phyloP scores from a whole-genome alignment of 2,888 invertebrate species.

The Caenorhabditis panamensis region DNA sequence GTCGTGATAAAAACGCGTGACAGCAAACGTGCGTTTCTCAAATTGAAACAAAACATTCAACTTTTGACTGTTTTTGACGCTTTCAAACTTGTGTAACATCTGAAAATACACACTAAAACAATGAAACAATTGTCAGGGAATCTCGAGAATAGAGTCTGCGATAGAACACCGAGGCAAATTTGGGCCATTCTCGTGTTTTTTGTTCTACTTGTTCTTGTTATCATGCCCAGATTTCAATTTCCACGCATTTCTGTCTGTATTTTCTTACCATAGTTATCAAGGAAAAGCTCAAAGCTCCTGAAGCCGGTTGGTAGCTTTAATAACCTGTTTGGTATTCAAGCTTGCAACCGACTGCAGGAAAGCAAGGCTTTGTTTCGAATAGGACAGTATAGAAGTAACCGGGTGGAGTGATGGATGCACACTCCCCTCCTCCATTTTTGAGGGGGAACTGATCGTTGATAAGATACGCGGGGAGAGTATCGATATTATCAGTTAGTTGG shows the following conservation, averaged over 20 bases:
- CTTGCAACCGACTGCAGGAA: constrained; percentile 53
- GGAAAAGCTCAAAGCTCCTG: constrained; percentile 14
- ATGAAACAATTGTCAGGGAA: too few species aligned
- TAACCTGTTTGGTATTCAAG: constrained; percentile 49
- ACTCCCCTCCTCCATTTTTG: not conserved
- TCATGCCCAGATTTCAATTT: not conserved
- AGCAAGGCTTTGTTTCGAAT: not conserved
- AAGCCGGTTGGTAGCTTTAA: constrained; percentile 60
- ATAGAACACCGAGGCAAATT: too few species aligned
- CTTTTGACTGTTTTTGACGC: too few species aligned
- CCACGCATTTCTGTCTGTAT: not conserved
- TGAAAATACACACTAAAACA: too few species aligned
- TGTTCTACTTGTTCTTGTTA: too few species aligned
- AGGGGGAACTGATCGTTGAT: constrained; percentile 29
- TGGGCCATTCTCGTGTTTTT: too few species aligned
- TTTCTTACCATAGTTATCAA: not conserved
- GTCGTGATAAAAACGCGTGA: too few species aligned
- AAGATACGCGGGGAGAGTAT: constrained; percentile 36
- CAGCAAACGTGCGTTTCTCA: too few species aligned
- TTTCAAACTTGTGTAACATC: too few species aligned
- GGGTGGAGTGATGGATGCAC: not conserved
- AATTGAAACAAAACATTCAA: too few species aligned
- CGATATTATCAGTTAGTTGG: constrained; percentile 33
- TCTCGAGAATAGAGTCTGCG: too few species aligned
- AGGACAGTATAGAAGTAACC: not conserved